phyloP scores from a whole-genome alignment of 2,888 invertebrate species.

The Biston stratarius region DNA sequence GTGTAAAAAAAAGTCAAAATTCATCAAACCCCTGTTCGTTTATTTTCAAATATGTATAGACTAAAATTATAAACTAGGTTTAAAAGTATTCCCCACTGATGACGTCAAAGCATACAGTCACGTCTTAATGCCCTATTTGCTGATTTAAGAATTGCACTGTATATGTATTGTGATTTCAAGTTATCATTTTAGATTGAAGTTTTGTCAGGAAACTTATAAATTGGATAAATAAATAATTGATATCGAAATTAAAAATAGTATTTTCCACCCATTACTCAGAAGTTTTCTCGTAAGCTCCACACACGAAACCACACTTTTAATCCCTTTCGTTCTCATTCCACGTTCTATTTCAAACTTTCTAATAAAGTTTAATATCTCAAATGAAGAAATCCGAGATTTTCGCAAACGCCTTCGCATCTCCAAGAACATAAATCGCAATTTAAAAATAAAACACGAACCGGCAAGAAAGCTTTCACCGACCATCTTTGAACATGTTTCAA shows the following conservation, averaged over 20 bases:
- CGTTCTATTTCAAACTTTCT: constrained; percentile 55
- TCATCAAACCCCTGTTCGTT: too few relatives aligned
- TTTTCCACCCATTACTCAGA: neutral
- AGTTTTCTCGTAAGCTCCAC: constrained; percentile 18
- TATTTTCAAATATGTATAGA: too few relatives aligned
- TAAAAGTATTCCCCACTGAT: too few relatives aligned
- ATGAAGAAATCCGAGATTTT: constrained; percentile 51
- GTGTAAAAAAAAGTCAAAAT: too few relatives aligned
- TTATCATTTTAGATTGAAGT: too few relatives aligned
- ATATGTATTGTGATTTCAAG: too few relatives aligned
- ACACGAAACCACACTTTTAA: constrained; percentile 32
- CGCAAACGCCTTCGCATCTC: constrained; percentile 57
- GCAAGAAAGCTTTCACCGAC: constrained; percentile 78
- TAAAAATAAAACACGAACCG: constrained; percentile 77
- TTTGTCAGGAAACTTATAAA: too few relatives aligned
- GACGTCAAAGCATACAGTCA: too few relatives aligned
- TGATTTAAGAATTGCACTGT: too few relatives aligned
- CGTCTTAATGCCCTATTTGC: too few relatives aligned
- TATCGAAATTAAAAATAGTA: neutral
- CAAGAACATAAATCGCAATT: constrained; percentile 74
- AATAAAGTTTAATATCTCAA: constrained; percentile 56
- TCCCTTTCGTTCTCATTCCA: constrained; percentile 42
- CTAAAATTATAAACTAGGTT: too few relatives aligned
- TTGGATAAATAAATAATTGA: neutral
- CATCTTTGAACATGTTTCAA: constrained; percentile 77